These are phyloP conservation scores for Leptinotarsa undecemlineata DNA, from an alignment of 1,140 invertebrate species.

Conservation along the genomic window DNA sequence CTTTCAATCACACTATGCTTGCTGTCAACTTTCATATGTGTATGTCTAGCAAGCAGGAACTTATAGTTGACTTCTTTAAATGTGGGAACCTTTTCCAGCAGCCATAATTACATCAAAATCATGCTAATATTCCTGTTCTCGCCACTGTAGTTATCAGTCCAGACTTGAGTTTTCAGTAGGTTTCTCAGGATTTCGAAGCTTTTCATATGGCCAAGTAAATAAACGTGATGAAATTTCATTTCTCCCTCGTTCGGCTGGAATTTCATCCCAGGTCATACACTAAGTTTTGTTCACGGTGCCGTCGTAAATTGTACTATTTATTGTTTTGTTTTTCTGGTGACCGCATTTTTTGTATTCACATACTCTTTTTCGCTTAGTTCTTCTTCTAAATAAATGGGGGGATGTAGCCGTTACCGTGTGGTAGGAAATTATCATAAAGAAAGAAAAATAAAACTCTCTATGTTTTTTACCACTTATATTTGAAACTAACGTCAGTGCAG, in stretches of 20 bases:
- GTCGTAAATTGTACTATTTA: background rate
- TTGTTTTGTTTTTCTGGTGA: background rate
- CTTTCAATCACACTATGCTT: slow-evolving; percentile 17
- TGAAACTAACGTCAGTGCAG: too few species aligned
- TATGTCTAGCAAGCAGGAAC: slow-evolving; percentile 23
- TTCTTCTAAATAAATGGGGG: too few species aligned
- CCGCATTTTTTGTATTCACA: too few species aligned
- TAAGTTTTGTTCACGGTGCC: background rate
- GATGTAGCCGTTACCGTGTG: too few species aligned
- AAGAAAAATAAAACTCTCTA: too few species aligned
- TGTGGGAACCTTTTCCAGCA: slow-evolving; percentile 5
- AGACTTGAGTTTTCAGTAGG: slow-evolving; percentile 7
- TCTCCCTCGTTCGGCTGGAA: background rate
- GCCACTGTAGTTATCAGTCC: slow-evolving; percentile 23
- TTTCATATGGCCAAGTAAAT: background rate
- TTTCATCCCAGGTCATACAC: background rate
- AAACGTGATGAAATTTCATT: background rate
- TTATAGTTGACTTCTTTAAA: slow-evolving; percentile 17
- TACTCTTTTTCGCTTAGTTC: too few species aligned
- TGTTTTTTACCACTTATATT: too few species aligned
- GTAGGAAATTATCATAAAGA: too few species aligned
- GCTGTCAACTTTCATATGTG: slow-evolving; percentile 22
- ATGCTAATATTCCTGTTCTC: slow-evolving; percentile 27
- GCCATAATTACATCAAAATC: slow-evolving; percentile 21
- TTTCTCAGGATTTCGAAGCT: slow-evolving; percentile 1